Evolutionary conservation across 2,888 invertebrate genomes (phyloP).

Genomic region (Plagodis dolabraria): DNA sequence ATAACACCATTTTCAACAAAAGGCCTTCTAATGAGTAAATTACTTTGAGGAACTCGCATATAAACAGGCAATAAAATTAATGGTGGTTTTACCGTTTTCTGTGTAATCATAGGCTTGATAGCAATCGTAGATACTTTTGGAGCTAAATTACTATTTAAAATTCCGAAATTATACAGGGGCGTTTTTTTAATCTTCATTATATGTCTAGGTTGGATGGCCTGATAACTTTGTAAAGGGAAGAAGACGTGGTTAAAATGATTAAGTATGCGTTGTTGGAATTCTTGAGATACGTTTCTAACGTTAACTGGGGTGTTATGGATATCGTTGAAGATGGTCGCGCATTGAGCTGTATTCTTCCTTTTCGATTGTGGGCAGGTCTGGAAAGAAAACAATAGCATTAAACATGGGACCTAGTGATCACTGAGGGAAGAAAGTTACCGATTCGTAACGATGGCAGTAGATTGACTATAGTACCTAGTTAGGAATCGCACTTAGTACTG

Average conservation of each 20-base stretch:
- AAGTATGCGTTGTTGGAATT: conserved; percentile 44
- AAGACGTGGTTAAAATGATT: conserved; percentile 54
- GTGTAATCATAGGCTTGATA: conserved; percentile 44
- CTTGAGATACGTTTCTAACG: conserved; percentile 39
- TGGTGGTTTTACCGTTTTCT: conserved; percentile 37
- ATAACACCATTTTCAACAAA: conserved; percentile 44
- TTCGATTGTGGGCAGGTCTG: conserved; percentile 70
- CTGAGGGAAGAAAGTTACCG: too few relatives aligned
- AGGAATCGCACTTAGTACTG: too few relatives aligned
- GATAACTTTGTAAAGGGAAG: conserved; percentile 26
- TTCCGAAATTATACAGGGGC: conserved; percentile 55
- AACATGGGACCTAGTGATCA: too few relatives aligned
- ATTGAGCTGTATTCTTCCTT: conserved; percentile 52
- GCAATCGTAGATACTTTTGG: conserved; percentile 58
- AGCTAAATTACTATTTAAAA: conserved; percentile 49
- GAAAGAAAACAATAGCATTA: conserved; percentile 29
- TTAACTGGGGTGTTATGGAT: conserved; percentile 48
- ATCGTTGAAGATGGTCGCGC: conserved; percentile 55
- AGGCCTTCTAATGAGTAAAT: conserved; percentile 32
- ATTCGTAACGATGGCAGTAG: too few relatives aligned
- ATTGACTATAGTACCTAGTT: too few relatives aligned
- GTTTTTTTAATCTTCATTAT: conserved; percentile 37
- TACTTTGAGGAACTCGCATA: conserved; percentile 44
- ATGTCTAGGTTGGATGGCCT: conserved; percentile 4
- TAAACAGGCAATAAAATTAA: conserved; percentile 64